Conservation (phyloP, 2,113 vertebrate species). For the Neodon shergylaensis region DNA sequence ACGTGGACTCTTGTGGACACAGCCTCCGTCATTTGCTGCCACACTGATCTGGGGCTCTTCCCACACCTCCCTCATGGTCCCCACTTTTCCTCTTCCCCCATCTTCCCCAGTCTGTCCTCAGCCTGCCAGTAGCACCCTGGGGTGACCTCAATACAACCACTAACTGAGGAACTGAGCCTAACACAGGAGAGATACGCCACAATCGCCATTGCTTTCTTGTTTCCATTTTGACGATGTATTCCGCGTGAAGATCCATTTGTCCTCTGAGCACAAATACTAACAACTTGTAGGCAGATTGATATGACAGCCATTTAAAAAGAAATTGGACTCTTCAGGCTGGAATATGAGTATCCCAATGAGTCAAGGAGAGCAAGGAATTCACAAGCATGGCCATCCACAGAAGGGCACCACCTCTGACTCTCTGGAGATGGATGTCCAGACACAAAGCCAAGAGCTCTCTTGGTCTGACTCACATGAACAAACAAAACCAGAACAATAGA, state of each 20-base stretch:
- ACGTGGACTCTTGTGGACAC: accelerated
- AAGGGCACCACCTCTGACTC: neutral
- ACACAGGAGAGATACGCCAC: neutral
- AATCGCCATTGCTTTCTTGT: neutral
- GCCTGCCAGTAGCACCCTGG: neutral
- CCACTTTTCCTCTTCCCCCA: neutral
- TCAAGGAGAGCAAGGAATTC: neutral
- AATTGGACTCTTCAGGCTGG: neutral
- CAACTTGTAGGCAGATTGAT: neutral
- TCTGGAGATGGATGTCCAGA: neutral
- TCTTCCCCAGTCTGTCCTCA: neutral
- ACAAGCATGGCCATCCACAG: neutral
- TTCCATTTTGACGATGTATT: neutral
- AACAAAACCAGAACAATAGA: neutral
- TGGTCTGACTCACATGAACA: neutral
- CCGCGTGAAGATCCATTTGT: neutral
- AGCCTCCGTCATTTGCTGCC: too few species aligned
- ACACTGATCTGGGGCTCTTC: neutral
- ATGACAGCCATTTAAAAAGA: constrained; percentile 3
- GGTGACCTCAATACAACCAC: neutral
- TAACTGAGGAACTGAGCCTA: neutral
- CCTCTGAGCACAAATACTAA: constrained; percentile 7
- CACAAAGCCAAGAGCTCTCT: neutral
- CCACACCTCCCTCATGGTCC: accelerated
- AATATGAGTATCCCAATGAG: neutral